Evolutionary conservation across 2,797 vertebrate species (phyloP).

Genomic region (Valencia hispanica): DNA sequence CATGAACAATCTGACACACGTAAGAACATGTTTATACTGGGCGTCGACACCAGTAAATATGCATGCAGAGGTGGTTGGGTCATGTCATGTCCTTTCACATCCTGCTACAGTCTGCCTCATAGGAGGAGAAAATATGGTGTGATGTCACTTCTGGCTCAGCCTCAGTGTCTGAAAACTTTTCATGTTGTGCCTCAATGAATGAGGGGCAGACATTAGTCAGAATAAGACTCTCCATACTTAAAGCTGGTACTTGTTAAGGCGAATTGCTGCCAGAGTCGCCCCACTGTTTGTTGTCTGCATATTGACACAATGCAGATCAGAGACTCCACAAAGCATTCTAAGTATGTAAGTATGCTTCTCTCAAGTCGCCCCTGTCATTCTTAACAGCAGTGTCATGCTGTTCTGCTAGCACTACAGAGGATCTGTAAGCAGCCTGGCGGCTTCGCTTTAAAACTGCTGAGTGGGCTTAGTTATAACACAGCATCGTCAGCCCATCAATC

Average conservation of each 20-base stretch:
- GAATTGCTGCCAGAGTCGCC: constrained; percentile 63
- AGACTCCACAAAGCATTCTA: constrained; percentile 57
- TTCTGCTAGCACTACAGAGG: constrained; percentile 37
- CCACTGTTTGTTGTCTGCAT: constrained; percentile 58
- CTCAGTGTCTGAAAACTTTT: constrained; percentile 81
- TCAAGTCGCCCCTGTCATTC: constrained; percentile 35
- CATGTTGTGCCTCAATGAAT: constrained; percentile 79
- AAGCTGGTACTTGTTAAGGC: constrained; percentile 83
- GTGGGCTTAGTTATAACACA: constrained; percentile 70
- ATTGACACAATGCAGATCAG: constrained; percentile 59
- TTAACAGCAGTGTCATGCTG: constrained; percentile 28
- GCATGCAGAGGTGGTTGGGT: constrained; percentile 65
- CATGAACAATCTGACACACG: constrained; percentile 37
- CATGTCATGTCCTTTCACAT: constrained; percentile 67
- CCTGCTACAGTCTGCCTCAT: constrained; percentile 48
- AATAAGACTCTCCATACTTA: constrained; percentile 79
- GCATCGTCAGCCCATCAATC: constrained; percentile 74
- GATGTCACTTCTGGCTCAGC: constrained; percentile 85
- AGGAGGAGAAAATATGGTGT: constrained; percentile 74
- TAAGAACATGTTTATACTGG: constrained; percentile 42
- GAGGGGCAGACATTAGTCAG: constrained; percentile 90
- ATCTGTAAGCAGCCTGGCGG: constrained; percentile 42
- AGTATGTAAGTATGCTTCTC: constrained; percentile 41
- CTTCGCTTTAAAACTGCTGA: constrained; percentile 62
- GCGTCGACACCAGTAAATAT: constrained; percentile 53